Base-by-base conservation (phyloP, 1,140 invertebrate species). In the Hylyphantes graminicola region DNA sequence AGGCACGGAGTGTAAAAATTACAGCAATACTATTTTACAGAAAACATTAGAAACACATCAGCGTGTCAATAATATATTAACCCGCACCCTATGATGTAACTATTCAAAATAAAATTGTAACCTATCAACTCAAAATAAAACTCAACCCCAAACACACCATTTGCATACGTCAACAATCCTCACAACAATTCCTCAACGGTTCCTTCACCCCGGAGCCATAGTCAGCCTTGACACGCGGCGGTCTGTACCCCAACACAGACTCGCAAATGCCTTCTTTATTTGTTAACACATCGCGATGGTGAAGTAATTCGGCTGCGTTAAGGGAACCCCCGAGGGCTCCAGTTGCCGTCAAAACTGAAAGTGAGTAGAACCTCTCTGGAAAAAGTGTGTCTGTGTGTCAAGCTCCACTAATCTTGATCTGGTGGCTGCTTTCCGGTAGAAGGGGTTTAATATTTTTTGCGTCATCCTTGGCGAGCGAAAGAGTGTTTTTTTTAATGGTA, bases 301-400 rank as follows among this genome's bases (percentile, higher is more conserved):
- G 68, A 70, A 12, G 50, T 53, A 70, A 70, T 70, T 51, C n/a
- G 57, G 57, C 11, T 1, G 57, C 57, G 11, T 59, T 59, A 59
- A 59, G 57, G 57, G 35, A 35, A 35, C 35, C 35, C 35, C 35
- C 65, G 17, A 19, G 68, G 68, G n/a, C 15, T 9, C 35, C 35
- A 35, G 35, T 35, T 35, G 35, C 13, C 2, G 64, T 12, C 21
- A 74, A 74, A 48, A 21, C 11, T 12, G 54, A 59, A 48, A 74
- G 72, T 59, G 74, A 76, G 59, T 63, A 50, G 61, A 48, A 35
- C 54, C 57, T 59, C 57, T n/a, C 3, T 13, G n/a, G 55, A 55
- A 75, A n/a, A 75, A 75, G 54, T 75, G 54, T 75, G 73, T 75
- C 73, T 75, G 59, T 76, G 15, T 76, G 74, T 76, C 74, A 76